Conservation (phyloP, 1,140 invertebrate genomes). For the Camponotus floridanus region DNA sequence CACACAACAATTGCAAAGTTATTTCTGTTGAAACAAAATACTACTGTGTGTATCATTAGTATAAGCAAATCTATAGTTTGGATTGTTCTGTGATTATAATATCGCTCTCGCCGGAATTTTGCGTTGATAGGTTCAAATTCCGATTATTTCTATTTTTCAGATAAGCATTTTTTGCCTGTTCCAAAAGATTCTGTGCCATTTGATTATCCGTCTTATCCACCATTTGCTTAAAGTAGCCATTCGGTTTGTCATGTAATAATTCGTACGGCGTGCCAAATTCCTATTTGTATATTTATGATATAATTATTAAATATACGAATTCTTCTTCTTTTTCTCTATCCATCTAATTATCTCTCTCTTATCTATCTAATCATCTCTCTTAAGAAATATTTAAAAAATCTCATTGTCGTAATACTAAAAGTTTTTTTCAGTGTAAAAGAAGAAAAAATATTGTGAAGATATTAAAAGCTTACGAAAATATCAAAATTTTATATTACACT, state of each 20-base stretch:
- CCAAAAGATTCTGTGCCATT: constrained; percentile 58
- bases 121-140: neutral
- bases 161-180: constrained; percentile 55
- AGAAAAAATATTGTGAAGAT: neutral
- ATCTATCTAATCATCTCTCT: no score
- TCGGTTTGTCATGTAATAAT: constrained; percentile 83
- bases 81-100: constrained; percentile 16
- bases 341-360: no score
- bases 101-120: neutral
- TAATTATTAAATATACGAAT: neutral
- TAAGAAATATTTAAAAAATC: neutral
- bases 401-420: neutral
- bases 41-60: neutral
- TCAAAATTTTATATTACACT: neutral
- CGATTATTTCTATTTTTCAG: neutral
- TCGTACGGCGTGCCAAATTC: constrained; percentile 87
- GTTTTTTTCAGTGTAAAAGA: neutral
- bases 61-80: neutral
- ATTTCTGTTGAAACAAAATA: no score
- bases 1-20: no score
- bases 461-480: neutral
- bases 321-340: no score
- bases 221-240: constrained; percentile 75
- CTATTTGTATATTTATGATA: constrained; percentile 36
- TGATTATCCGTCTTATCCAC: constrained; percentile 67